These are phyloP conservation scores for Perdita meconis DNA, from an alignment of 2,888 invertebrate species.

Conservation along the genomic window DNA sequence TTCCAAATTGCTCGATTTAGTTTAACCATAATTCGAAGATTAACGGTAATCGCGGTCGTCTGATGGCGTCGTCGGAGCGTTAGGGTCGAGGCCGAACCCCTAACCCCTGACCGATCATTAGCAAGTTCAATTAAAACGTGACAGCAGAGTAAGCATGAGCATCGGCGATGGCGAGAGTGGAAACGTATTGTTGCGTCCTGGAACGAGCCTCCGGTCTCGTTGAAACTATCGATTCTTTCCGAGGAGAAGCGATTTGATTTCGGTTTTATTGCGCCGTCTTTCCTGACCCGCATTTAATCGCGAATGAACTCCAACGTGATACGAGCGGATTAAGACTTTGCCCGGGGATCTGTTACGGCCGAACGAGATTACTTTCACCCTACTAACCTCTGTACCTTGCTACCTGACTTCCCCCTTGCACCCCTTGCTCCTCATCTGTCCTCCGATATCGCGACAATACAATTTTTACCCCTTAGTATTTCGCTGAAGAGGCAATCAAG, in stretches of 20 bases:
- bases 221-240: constrained; percentile 31
- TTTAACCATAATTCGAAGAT: neutral
- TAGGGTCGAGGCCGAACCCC: neutral
- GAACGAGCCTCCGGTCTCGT: neutral
- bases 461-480: constrained; percentile 10
- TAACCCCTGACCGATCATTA: neutral
- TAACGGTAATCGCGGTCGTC: neutral
- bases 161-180: neutral
- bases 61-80: neutral
- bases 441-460: constrained; percentile 29
- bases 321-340: constrained; percentile 36
- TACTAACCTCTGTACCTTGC: too few species aligned
- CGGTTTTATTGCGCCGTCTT: constrained; percentile 39
- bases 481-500: neutral
- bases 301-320: constrained; percentile 18
- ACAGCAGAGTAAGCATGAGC: neutral
- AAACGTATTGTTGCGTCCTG: neutral
- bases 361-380: constrained; percentile 47
- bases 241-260: constrained; percentile 10
- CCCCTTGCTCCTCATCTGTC: neutral
- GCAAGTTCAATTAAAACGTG: constrained; percentile 10
- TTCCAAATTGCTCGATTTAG: neutral
- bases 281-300: constrained; percentile 51
- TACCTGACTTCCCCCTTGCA: too few species aligned
- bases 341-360: constrained; percentile 48